Base-by-base conservation (phyloP, 2,797 vertebrate species). In the Garrulus glandarius region DNA sequence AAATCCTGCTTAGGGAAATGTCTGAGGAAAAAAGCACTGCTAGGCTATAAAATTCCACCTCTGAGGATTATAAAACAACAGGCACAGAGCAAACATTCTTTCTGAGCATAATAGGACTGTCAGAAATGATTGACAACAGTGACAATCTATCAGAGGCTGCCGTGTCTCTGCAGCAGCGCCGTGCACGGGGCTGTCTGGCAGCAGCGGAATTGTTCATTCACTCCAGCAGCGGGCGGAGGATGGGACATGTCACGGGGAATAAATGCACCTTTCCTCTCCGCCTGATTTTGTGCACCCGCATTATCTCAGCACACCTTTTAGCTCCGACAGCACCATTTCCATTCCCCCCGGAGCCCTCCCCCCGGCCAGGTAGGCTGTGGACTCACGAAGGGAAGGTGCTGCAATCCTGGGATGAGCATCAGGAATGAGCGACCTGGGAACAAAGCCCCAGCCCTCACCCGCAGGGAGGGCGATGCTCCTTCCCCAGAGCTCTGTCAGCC, bases 1-100 rank as follows among this genome's bases (percentile, higher is more conserved):
- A 98, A 97, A 97, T 98, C 97, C 97, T 96, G 88, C 97, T 97
- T 96, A 97, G 96, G 96, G 94, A 96, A 96, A 97, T 15, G 90
- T 93, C 95, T 96, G 81, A 96, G 96, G 75, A 50, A 94, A 94
- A 88, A 90, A 82, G n/a, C 95, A 81, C 87, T 64, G 85, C 90
- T 74, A 52, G 91, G 95, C 94, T 94, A 63, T 92, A 96, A 95
- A 97, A 97, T 93, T 89, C 96, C 83, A 94, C 97, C 97, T 97
- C 91, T 30, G 96, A 97, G 97, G 95, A 96, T 97, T 96, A 97
- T 92, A 94, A 97, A 98, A 89, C 95, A 93, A 96, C 82, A 70
- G 13, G 63, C 85, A 79, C 78, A 86, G 92, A 96, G 93, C 96
- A 96, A 93, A 95, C 93, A 89, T 95, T 76, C 91, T 96, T 93